Evolutionary conservation across 2,888 invertebrate genomes (phyloP), one percentile per base, ranked within the genome.

Genomic region (Emmelina monodactyla): DNA sequence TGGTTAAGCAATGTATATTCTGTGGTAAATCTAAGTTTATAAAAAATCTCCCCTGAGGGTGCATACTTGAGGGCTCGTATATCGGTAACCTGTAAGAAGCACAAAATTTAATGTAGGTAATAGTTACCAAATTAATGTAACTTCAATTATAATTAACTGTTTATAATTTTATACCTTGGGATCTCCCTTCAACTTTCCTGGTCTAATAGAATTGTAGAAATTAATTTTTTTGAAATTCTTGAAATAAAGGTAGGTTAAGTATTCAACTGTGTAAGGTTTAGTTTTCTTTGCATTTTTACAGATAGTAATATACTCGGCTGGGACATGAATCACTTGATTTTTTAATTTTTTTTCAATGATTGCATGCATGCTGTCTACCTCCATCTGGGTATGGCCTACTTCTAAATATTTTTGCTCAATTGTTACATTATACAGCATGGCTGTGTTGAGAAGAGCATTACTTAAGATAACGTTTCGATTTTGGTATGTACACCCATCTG

Each of bases 331-430:
- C 19, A 11, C 13, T 34, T 37, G 34, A 30, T 39, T 36, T 39
- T 39, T 42, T 10, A 42, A 34, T 29, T 38, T 37, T 33, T 36
- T 39, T 29, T 42, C 41, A 33, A 42, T 39, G 29, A 22, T 13
- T 16, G 40, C 34, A 37, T 44, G 44, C 32, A 40, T 40, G 11
- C 37, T 38, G 33, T 43, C 43, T 25, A 37, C 43, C 34, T 41
- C 41, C 41, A 44, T 43, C 31, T 43, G 41, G 16, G 42, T 44
- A 9, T 44, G 44, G n/a, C 39, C 43, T 31, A 41, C 39, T 25
- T 44, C 42, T 15, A 44, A 35, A 35, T 41, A 44, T 31, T 41
- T 44, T 37, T 41, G 43, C 22, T 36, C 38, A 30, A 43, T 43
- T 19, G 32, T 36, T 28, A 41, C 37, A 35, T 43, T 43, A 22